Percentiles rank a stretch among this genome's conserved stretches.
Evolutionary conservation across 2,888 invertebrate genomes (phyloP).

Genomic region (Drosophila histrio): DNA sequence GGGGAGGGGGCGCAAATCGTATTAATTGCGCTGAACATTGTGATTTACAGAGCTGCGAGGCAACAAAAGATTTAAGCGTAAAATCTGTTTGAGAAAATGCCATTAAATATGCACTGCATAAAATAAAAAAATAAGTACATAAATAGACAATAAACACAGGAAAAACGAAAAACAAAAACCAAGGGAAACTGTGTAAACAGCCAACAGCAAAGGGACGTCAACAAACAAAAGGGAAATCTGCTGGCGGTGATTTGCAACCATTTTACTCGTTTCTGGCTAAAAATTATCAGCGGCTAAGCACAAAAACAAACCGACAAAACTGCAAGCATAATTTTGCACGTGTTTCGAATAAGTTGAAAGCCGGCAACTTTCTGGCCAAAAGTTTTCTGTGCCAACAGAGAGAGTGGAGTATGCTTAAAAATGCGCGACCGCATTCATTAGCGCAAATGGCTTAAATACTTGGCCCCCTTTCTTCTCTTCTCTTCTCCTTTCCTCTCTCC

Average conservation of each 20-base stretch:
- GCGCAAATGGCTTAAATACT: constrained; percentile 81
- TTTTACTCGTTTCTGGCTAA: not conserved
- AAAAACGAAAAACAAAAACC: constrained; percentile 7
- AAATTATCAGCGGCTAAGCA: constrained; percentile 52
- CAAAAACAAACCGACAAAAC: constrained; percentile 49
- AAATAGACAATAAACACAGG: constrained; percentile 7
- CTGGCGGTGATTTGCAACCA: constrained; percentile 4
- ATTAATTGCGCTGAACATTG: constrained; percentile 45
- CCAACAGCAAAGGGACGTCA: constrained; percentile 15
- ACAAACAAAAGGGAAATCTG: constrained; percentile 33
- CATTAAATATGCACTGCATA: constrained; percentile 41
- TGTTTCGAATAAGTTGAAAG: constrained; percentile 76
- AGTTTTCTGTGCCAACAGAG: constrained; percentile 21
- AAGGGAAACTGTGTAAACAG: constrained; percentile 2
- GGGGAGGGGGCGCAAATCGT: constrained; percentile 7
- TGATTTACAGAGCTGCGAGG: constrained; percentile 32
- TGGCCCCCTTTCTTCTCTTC: constrained; percentile 28
- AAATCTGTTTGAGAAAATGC: constrained; percentile 31
- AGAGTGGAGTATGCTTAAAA: constrained; percentile 57
- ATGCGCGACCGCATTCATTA: constrained; percentile 82
- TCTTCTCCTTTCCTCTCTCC: not conserved
- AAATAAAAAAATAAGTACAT: constrained; percentile 41
- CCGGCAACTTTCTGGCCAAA: constrained; percentile 49
- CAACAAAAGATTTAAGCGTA: constrained; percentile 40
- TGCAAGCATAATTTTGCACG: constrained; percentile 77